Base-by-base conservation (phyloP, 2,113 vertebrate species). In the Ameiurus melas region DNA sequence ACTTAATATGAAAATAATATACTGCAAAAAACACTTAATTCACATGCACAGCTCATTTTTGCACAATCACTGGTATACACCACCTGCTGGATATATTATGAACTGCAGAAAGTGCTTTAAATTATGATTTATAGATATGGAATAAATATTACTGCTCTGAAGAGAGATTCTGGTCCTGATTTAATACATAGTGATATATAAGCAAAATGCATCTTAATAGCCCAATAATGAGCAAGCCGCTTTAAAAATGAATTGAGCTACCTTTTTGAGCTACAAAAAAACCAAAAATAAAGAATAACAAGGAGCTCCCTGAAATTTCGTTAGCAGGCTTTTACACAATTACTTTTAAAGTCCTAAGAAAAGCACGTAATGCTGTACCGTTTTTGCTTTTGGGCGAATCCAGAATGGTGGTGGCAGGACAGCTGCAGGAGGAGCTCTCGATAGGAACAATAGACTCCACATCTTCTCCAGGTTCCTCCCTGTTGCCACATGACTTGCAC, bases 351-450 rank as follows among this genome's bases (percentile, higher is more conserved):
- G 47, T 4, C 3, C 25, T 39, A 33, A 7, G 12, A 9, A 22
- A 60, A 36, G n/a, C 14, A 33, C 0, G 6, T 12, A 22, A 36
- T 20, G 10, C 17, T 22, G 1, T 93, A 98, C 98, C 97, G 95
- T 95, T 98, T 93, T 97, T 97, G 86, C 95, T 95, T 95, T 96
- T 97, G 85, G 97, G 96, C n/a, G 97, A 97, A 77, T 94, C 94
- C 94, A 97, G 94, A 80, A 97, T 96, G 91, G 94, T 94, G 86
- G 94, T 92, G 68, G 95, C 94, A 70, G 96, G 94, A 93, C 97
- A 99, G 89, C 93, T 97, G 92, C 97, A 99, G 19, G 97, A 96
- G 62, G 96, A 94, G 90, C 88, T 95, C 90, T 96, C 96, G n/a
- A 93, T 96, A 90, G 95, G 93, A 62, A 96, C 94, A 20, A 95